phyloP scores from a whole-genome alignment of 2,888 invertebrate genomes.

The Pocota personata region DNA sequence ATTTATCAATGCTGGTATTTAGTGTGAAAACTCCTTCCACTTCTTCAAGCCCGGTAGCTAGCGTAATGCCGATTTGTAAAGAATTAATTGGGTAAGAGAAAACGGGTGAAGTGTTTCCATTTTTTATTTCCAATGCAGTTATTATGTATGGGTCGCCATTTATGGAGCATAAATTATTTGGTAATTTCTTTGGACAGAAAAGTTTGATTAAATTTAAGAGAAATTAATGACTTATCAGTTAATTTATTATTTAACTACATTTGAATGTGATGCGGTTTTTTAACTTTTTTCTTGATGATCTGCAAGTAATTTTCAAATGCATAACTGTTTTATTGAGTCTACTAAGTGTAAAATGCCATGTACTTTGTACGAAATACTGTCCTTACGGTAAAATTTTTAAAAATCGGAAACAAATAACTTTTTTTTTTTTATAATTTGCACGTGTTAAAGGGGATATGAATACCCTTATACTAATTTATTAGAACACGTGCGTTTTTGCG shows the following conservation, averaged over 20 bases:
- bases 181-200: constrained; percentile 14
- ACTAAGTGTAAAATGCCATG: constrained; percentile 23
- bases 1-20: no score
- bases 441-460: no score
- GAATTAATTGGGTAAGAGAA: no score
- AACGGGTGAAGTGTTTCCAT: no score
- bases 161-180: constrained; percentile 20
- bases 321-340: background rate
- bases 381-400: constrained; percentile 17
- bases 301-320: constrained; percentile 1
- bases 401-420: constrained; percentile 17
- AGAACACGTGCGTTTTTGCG: no score
- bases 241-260: background rate
- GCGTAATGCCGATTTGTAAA: no score
- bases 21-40: no score
- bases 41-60: no score
- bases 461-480: no score
- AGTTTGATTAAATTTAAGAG: constrained; percentile 16
- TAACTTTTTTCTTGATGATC: background rate
- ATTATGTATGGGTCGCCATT: constrained; percentile 10
- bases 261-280: background rate
- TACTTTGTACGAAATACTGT: constrained; percentile 21
- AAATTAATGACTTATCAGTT: constrained; percentile 20
- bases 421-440: no score
- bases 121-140: constrained; percentile 16